phyloP scores from a whole-genome alignment of 1,140 invertebrate species.

The Notospermus geniculatus region DNA sequence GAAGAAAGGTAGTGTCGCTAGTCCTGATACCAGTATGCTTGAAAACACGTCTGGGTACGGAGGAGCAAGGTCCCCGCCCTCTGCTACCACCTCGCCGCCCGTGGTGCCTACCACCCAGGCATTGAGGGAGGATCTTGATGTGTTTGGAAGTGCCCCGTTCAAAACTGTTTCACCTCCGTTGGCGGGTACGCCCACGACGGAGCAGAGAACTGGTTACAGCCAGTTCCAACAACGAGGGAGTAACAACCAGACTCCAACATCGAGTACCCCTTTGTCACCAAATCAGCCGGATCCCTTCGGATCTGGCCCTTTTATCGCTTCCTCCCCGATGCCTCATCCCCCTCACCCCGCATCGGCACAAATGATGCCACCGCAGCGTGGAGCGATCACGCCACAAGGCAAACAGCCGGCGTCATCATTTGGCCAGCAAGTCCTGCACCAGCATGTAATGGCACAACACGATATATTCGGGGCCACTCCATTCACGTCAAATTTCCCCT shows the following conservation, averaged over 20 bases:
- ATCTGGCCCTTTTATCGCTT: slow-evolving; percentile 60
- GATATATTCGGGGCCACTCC: slow-evolving; percentile 6
- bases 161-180: slow-evolving; percentile 56
- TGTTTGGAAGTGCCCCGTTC: slow-evolving; percentile 75
- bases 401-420: too few relatives aligned
- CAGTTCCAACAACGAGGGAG: slow-evolving; percentile 24
- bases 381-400: too few relatives aligned
- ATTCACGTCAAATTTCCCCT: not conserved
- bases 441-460: not conserved
- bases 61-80: slow-evolving; percentile 11
- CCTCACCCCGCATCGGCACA: not conserved
- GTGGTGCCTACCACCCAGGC: not conserved
- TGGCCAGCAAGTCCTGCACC: not conserved
- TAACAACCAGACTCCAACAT: slow-evolving; percentile 13
- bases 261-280: slow-evolving; percentile 13
- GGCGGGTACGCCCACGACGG: slow-evolving; percentile 26
- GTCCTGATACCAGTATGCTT: slow-evolving; percentile 13
- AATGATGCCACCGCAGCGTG: too few relatives aligned
- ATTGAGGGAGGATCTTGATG: slow-evolving; percentile 58
- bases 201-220: slow-evolving; percentile 24
- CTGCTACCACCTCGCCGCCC: not conserved
- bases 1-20: slow-evolving; percentile 11
- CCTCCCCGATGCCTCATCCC: not conserved
- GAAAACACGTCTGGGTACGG: slow-evolving; percentile 7
- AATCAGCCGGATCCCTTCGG: slow-evolving; percentile 62